These are phyloP conservation scores for Melanitta fusca DNA, from an alignment of 2,797 vertebrate species.

Conservation along the genomic window DNA sequence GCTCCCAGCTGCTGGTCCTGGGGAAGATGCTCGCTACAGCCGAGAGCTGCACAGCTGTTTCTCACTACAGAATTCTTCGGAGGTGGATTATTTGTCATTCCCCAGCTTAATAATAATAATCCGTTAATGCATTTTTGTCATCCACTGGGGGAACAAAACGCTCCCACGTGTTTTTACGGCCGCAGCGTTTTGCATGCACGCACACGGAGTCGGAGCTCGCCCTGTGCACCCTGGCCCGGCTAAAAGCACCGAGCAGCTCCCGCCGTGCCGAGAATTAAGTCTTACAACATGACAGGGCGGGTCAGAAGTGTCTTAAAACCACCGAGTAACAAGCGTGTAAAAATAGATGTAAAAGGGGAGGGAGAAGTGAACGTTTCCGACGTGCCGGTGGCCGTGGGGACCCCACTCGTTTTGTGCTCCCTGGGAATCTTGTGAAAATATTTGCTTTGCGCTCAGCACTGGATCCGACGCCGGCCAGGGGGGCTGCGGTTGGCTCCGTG, in stretches of 20 bases:
- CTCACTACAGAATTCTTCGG: background rate
- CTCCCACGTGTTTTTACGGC: background rate
- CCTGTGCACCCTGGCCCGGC: rapidly evolving
- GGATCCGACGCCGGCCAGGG: background rate
- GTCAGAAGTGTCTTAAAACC: background rate
- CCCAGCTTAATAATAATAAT: conserved; percentile 4
- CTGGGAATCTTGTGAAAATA: background rate
- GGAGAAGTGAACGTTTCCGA: background rate
- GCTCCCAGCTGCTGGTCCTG: background rate
- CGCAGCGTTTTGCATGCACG: rapidly evolving
- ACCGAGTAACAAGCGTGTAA: background rate
- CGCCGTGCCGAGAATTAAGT: rapidly evolving
- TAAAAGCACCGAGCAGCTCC: background rate
- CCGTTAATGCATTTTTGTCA: background rate
- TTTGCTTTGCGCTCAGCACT: background rate
- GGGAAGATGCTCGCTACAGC: background rate
- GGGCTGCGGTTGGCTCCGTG: background rate
- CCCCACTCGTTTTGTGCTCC: background rate
- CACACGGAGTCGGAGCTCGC: background rate
- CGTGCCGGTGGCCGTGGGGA: background rate
- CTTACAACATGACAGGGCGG: background rate
- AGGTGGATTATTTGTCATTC: conserved; percentile 22
- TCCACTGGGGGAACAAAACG: background rate
- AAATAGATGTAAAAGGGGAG: background rate
- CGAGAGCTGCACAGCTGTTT: background rate